A percentile compares a stretch with the other conserved stretches of the same genome.
phyloP scores from a whole-genome alignment of 2,888 invertebrate species.

The Drosophila hamatofila region DNA sequence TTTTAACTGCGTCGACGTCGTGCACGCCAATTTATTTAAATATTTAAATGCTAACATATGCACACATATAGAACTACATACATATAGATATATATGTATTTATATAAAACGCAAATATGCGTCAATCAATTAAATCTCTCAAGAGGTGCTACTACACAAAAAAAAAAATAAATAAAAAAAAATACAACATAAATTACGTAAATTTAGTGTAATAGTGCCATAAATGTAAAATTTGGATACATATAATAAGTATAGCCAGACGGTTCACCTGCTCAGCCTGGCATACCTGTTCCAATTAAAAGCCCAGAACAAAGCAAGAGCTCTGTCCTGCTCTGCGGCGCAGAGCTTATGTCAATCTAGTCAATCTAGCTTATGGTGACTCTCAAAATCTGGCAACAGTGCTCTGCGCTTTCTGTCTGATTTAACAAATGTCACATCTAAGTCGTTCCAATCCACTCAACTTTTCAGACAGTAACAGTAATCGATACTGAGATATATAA shows the following conservation, averaged over 20 bases:
- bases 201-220: slow-evolving; percentile 23
- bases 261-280: slow-evolving; percentile 13
- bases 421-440: slow-evolving; percentile 11
- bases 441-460: slow-evolving; percentile 13
- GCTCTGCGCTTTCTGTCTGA: too few species aligned
- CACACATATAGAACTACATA: slow-evolving; percentile 3
- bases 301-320: too few species aligned
- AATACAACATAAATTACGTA: slow-evolving; percentile 50
- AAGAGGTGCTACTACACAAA: slow-evolving; percentile 23
- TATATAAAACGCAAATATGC: slow-evolving; percentile 25
- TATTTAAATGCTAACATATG: slow-evolving; percentile 33
- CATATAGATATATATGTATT: slow-evolving; percentile 5
- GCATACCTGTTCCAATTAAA: slow-evolving; percentile 13
- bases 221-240: slow-evolving; percentile 7
- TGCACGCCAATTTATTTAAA: slow-evolving; percentile 58
- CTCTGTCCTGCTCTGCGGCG: not conserved
- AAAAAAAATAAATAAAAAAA: slow-evolving; percentile 18
- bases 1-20: slow-evolving; percentile 16
- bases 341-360: too few species aligned
- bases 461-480: slow-evolving; percentile 34
- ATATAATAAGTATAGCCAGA: slow-evolving; percentile 3
- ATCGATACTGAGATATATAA: slow-evolving; percentile 46
- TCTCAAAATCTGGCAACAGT: too few species aligned
- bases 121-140: slow-evolving; percentile 57
- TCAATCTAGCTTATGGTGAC: too few species aligned